Evolutionary conservation across 2,797 vertebrate species (phyloP), one percentile per base, ranked within the genome.

Genomic region (Tenualosa ilisha): DNA sequence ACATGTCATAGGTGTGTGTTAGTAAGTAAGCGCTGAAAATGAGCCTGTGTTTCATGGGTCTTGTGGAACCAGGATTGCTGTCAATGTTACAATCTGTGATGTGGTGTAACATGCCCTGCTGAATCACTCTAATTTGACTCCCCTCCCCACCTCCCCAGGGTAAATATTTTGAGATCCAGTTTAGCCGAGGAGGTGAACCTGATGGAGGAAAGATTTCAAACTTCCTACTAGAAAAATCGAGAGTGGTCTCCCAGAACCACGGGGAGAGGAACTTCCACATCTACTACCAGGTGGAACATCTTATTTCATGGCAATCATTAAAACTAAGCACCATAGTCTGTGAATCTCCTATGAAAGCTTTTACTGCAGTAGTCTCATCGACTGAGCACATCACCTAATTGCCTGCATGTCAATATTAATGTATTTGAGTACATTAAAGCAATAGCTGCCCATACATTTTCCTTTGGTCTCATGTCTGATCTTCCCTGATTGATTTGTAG

Each of bases 141-240:
- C 49, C 31, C 31, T 31, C 31, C 31, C 31, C 31, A 31, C 31
- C 31, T 31, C 31, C 0, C 49, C 91, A 97, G 96, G 96, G 96
- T n/a, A 97, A 97, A 86, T 97, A 97, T 89, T 96, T 97, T 89
- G 96, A 97, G 92, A 97, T 97, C 91, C 96, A 97, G 94, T 97
- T 97, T 90, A 95, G 96, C 82, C 93, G 95, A 0, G 96, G 96
- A 0, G 96, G 96, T 81, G 96, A 96, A 84, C 96, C 96, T 0
- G 96, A 97, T 8, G 96, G 96, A n/a, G 96, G 96, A 1, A 96
- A 94, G 63, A 97, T 97, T 85, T 96, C 95, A 65, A 97, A 97
- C 91, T 97, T 97, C 81, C 92, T 97, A 17, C 85, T 97, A 90
- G 96, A 97, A 90, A 97, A 97, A 86, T 96, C 94, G 40, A 92